Percentiles rank a stretch among this genome's conserved stretches.
phyloP scores from a whole-genome alignment of 2,888 invertebrate genomes.

The Lithophane semibrunnea region DNA sequence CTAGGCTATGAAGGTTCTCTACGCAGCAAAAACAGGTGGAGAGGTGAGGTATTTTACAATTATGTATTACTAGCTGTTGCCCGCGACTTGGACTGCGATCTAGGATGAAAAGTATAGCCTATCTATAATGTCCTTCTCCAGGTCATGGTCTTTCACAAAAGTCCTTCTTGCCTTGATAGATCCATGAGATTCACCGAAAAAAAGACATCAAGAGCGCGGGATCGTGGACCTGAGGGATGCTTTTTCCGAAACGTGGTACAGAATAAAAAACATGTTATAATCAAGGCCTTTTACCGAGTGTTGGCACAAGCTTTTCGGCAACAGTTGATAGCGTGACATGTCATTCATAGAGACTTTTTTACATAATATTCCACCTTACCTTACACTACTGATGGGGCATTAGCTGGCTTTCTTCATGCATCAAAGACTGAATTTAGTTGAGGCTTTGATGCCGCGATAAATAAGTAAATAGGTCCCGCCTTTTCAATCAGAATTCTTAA shows the following conservation, averaged over 20 bases:
- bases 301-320: neutral
- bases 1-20: neutral
- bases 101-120: too few relatives aligned
- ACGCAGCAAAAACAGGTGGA: neutral
- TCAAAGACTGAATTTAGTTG: neutral
- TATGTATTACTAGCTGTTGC: neutral
- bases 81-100: too few relatives aligned
- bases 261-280: neutral
- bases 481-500: conserved; percentile 43
- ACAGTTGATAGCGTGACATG: conserved; percentile 27
- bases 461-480: conserved; percentile 21
- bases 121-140: too few relatives aligned
- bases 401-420: neutral
- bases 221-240: neutral
- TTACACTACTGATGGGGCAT: neutral
- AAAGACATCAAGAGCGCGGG: neutral
- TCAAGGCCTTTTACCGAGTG: neutral
- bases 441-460: neutral
- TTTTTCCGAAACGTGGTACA: neutral
- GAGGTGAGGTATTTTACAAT: neutral
- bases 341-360: neutral
- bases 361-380: neutral
- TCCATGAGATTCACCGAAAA: neutral
- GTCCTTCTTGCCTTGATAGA: too few relatives aligned
- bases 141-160: neutral